phyloP scores from a whole-genome alignment of 2,888 invertebrate species.

The Epirrhoe alternata region DNA sequence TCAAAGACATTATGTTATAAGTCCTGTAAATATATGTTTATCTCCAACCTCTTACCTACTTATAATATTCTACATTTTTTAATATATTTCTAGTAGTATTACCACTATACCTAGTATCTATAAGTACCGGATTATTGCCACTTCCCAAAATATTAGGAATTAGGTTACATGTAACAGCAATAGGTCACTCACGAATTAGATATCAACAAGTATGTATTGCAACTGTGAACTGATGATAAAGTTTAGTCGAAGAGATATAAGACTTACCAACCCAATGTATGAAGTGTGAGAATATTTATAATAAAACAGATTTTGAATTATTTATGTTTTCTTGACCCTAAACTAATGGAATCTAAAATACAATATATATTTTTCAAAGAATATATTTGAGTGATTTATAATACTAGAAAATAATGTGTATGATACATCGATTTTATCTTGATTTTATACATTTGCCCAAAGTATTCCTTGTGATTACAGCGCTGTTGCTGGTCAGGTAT shows the following conservation, averaged over 20 bases:
- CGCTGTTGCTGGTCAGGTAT: slow-evolving; percentile 30
- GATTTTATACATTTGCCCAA: slow-evolving; percentile 63
- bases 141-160: slow-evolving; percentile 3
- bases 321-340: slow-evolving; percentile 17
- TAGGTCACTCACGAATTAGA: slow-evolving; percentile 24
- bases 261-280: slow-evolving; percentile 80
- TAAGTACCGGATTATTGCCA: slow-evolving; percentile 20
- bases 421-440: slow-evolving; percentile 63
- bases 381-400: slow-evolving; percentile 72
- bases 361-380: slow-evolving; percentile 57
- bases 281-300: slow-evolving; percentile 70
- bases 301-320: slow-evolving; percentile 62
- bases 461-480: slow-evolving; percentile 43
- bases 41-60: slow-evolving; percentile 16
- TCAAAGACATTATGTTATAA: slow-evolving; percentile 21
- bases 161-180: slow-evolving; percentile 7
- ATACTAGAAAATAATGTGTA: slow-evolving; percentile 63
- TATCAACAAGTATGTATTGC: slow-evolving; percentile 25
- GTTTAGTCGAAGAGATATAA: slow-evolving; percentile 72
- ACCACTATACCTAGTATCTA: slow-evolving; percentile 2
- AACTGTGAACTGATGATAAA: slow-evolving; percentile 50
- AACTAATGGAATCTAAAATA: slow-evolving; percentile 37
- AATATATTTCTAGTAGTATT: slow-evolving; percentile 18
- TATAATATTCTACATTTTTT: not conserved
- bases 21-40: slow-evolving; percentile 17